Conservation (phyloP, 2,113 vertebrate species). For the Struthio camelus region DNA sequence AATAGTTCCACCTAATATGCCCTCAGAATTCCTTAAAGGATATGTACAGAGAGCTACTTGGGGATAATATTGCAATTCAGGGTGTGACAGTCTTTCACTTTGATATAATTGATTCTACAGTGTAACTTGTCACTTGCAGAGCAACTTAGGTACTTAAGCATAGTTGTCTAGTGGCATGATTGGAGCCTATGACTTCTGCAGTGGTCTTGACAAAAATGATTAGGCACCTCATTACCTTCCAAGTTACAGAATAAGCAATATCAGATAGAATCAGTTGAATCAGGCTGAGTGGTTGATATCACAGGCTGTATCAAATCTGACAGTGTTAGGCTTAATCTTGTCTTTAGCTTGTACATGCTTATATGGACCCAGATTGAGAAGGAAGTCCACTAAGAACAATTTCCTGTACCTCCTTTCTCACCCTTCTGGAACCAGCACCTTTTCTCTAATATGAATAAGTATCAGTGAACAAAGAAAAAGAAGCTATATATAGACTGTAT, state of each 20-base stretch:
- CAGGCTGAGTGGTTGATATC: neutral
- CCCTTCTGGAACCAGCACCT: neutral
- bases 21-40: neutral
- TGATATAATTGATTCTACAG: neutral
- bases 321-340: neutral
- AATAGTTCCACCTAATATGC: neutral
- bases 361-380: neutral
- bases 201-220: neutral
- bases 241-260: neutral
- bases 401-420: neutral
- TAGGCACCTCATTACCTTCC: neutral
- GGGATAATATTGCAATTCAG: neutral
- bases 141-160: neutral
- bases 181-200: neutral
- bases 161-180: neutral
- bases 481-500: too few species aligned
- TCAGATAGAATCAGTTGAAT: neutral
- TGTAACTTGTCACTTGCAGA: neutral
- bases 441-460: neutral
- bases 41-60: neutral
- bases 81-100: neutral
- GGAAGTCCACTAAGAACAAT: neutral
- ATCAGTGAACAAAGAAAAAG: neutral
- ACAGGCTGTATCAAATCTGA: neutral
- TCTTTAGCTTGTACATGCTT: neutral